Base-by-base conservation (phyloP, 2,888 invertebrate species). In the Eueremaeus valkanovi region DNA sequence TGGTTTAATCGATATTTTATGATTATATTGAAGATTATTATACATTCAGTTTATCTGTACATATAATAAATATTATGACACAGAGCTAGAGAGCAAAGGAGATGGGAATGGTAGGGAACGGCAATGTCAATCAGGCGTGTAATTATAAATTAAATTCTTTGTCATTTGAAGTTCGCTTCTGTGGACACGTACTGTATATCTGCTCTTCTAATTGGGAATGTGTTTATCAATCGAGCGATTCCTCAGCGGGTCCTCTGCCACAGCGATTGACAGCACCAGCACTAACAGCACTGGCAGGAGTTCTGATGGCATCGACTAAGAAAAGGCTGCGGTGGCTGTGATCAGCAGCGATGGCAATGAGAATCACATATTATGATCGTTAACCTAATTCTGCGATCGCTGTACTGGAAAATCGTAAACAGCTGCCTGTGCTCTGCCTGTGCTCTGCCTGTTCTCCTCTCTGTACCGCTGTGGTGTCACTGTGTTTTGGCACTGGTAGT, bases 331-430 rank as follows among this genome's bases (percentile, higher is more conserved):
- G 42, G 42, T 42, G 42, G 8, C n/a, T 11, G n/a, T 51, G 51
- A 51, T 51, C 51, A 51, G 6, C 51, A 51, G 51, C 6, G 51
- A 51, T 51, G 51, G 11, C 18, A 51, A 51, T 51, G 51, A 51
- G 51, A 51, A 51, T 51, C 51, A 51, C 51, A 51, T 51, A 16
- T 51, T 13, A 51, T 51, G 51, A 51, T 51, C 51, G 51, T 51
- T 51, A 51, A 51, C 51, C 51, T 51, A 51, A 51, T 51, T 51
- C n/a, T 51, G 51, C n/a, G n/a, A 51, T 51, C 51, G 21, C 6
- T 51, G 51, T 51, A 51, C 18, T 51, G 51, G 51, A 51, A 51
- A 51, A 51, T 51, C 18, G 51, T 51, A n/a, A 51, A 51, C 51
- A 51, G 51, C 51, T 51, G 51, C 51, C 51, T n/a, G 16, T 51